phyloP scores from a whole-genome alignment of 1,140 invertebrate species.

The Belonocnema kinseyi region DNA sequence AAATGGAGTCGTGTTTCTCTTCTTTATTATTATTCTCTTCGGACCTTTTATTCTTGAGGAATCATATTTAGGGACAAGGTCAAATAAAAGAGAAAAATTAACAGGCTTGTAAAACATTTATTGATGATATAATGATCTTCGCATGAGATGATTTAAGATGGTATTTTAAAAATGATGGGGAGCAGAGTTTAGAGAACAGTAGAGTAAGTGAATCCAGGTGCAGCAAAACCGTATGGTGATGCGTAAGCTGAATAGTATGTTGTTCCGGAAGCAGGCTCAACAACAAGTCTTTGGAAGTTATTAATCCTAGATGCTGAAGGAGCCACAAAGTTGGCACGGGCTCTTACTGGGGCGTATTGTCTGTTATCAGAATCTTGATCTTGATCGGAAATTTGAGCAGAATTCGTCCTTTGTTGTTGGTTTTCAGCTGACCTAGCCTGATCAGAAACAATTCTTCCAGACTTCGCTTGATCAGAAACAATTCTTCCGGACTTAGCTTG shows the following conservation, averaged over 20 bases:
- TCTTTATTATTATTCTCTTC: neutral
- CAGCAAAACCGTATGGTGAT: conserved; percentile 60
- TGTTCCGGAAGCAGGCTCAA: conserved; percentile 45
- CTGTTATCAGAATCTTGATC: conserved; percentile 28
- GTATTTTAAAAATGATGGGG: conserved; percentile 33
- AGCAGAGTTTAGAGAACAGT: conserved; percentile 55
- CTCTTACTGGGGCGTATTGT: conserved; percentile 48
- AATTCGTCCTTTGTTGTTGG: neutral
- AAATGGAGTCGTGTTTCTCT: neutral
- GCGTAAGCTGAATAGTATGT: conserved; percentile 65
- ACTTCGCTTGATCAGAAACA: conserved; percentile 48
- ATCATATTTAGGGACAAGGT: no score
- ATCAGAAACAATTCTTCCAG: conserved; percentile 44
- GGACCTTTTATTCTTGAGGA: neutral
- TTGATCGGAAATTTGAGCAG: conserved; percentile 33
- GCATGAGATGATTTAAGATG: conserved; percentile 34
- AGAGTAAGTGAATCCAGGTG: conserved; percentile 58
- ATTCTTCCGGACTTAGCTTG: conserved; percentile 28
- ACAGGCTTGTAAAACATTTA: conserved; percentile 11
- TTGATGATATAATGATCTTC: conserved; percentile 23
- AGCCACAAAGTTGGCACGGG: conserved; percentile 38
- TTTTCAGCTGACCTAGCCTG: conserved; percentile 5
- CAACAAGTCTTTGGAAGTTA: conserved; percentile 45
- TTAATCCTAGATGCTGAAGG: conserved; percentile 32
- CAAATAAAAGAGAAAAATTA: no score